Percentiles rank a stretch among this genome's conserved stretches.
Conservation (phyloP, 2,888 invertebrate species). For the Synanthedon myopaeformis region DNA sequence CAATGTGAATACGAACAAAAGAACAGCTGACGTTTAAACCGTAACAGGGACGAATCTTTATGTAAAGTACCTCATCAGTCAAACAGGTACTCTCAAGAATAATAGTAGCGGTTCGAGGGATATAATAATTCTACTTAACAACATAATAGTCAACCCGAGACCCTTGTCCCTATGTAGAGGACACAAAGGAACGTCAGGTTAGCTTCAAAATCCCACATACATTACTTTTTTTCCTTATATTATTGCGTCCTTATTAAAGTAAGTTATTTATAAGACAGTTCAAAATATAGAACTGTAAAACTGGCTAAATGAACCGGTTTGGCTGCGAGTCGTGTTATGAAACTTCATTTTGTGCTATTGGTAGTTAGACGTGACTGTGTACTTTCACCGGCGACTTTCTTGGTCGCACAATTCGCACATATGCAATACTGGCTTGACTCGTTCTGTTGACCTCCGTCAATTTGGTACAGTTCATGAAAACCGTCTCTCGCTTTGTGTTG, state of each 20-base stretch:
- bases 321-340: slow-evolving; percentile 51
- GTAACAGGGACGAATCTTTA: not conserved
- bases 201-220: slow-evolving; percentile 34
- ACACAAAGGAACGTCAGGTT: slow-evolving; percentile 37
- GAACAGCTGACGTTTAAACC: not conserved
- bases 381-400: slow-evolving; percentile 63
- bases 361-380: slow-evolving; percentile 44
- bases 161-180: slow-evolving; percentile 27
- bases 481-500: slow-evolving; percentile 24
- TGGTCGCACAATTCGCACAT: slow-evolving; percentile 32
- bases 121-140: slow-evolving; percentile 37
- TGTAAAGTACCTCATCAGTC: slow-evolving; percentile 5
- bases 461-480: slow-evolving; percentile 33
- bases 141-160: slow-evolving; percentile 29
- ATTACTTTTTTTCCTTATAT: slow-evolving; percentile 39
- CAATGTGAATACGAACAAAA: not conserved
- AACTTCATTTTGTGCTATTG: slow-evolving; percentile 48
- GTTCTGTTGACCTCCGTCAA: slow-evolving; percentile 42
- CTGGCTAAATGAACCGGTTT: slow-evolving; percentile 37
- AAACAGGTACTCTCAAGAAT: slow-evolving; percentile 30
- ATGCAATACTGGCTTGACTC: slow-evolving; percentile 38
- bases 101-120: slow-evolving; percentile 33
- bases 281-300: not conserved
- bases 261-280: not conserved
- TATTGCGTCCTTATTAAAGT: slow-evolving; percentile 25